Conservation (phyloP, 2,797 vertebrate species). For the Rhinichthys osculus region DNA sequence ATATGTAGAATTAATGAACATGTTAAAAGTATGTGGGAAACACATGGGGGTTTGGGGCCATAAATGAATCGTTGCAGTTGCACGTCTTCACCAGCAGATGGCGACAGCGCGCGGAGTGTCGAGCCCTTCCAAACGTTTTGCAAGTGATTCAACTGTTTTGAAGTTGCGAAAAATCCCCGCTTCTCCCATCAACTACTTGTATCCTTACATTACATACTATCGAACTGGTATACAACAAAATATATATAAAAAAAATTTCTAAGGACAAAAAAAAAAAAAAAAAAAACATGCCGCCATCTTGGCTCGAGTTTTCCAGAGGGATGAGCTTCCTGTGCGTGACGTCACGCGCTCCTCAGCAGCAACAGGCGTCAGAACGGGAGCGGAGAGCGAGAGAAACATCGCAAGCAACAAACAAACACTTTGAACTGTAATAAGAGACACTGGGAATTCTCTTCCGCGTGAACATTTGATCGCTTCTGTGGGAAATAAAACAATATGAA, state of each 20-base stretch:
- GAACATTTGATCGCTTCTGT: no score
- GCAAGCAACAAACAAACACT: not conserved
- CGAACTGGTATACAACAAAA: no score
- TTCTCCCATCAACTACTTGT: not conserved
- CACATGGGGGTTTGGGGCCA: not conserved
- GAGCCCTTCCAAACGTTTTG: not conserved
- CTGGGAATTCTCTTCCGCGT: not conserved
- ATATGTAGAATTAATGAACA: not conserved
- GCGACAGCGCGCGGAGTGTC: not conserved
- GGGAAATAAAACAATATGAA: not conserved
- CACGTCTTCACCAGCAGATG: not conserved
- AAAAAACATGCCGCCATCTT: not conserved
- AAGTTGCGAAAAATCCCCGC: not conserved
- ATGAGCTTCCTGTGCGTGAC: not conserved
- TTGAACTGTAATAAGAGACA: no score
- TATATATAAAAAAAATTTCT: not conserved
- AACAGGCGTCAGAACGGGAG: not conserved
- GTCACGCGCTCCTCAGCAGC: not conserved
- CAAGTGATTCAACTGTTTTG: not conserved
- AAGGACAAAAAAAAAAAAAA: no score
- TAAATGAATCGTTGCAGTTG: not conserved
- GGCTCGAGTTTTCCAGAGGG: not conserved
- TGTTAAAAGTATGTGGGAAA: not conserved
- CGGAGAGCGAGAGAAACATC: not conserved
- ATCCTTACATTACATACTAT: no score